Conservation (phyloP, 2,113 vertebrate species). For the Megaceryle maxima region DNA sequence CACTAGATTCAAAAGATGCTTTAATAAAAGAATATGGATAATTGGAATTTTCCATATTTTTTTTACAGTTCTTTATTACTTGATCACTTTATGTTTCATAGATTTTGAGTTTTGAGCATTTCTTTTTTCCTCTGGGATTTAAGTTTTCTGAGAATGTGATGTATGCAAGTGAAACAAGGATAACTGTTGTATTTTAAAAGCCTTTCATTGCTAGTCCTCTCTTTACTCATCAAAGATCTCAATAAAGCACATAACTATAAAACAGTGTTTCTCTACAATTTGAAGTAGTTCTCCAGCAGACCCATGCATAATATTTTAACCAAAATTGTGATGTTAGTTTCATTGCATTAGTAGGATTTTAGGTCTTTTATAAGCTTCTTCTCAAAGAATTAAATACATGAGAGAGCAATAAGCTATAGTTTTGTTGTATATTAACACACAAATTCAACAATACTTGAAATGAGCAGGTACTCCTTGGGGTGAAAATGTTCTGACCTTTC, state of each 20-base stretch:
- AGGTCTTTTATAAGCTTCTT: background rate
- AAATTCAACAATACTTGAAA: background rate
- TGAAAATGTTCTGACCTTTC: conserved; percentile 20
- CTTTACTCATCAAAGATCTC: background rate
- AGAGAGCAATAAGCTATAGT: background rate
- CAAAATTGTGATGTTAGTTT: background rate
- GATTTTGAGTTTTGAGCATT: background rate
- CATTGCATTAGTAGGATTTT: background rate
- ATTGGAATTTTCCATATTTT: background rate
- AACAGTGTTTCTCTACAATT: background rate
- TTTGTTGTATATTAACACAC: background rate
- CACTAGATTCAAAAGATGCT: background rate
- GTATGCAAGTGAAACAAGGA: background rate
- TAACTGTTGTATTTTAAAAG: background rate
- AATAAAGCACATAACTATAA: background rate
- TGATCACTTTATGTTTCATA: background rate
- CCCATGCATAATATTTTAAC: background rate
- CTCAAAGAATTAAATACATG: background rate
- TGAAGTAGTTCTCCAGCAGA: background rate
- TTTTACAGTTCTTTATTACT: background rate
- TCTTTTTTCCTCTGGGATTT: background rate
- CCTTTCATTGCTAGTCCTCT: background rate
- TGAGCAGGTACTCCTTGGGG: background rate
- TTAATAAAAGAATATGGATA: background rate
- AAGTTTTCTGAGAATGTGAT: background rate